Conservation (phyloP, 2,797 vertebrate species). For the Sebastes miniatus region DNA sequence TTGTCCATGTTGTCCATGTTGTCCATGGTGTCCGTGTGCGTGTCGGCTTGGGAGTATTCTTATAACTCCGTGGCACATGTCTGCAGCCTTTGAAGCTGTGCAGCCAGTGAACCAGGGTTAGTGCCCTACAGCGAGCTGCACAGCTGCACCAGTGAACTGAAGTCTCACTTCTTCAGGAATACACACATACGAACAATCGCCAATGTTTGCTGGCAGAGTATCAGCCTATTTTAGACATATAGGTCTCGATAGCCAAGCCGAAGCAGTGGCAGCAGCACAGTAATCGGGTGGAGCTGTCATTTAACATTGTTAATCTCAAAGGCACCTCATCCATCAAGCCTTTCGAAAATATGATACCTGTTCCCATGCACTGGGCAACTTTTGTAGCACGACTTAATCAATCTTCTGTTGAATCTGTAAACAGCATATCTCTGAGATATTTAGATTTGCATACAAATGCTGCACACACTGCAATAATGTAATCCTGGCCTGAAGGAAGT, state of each 20-base stretch:
- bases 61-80: background rate
- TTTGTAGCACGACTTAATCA: constrained; percentile 24
- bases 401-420: constrained; percentile 17
- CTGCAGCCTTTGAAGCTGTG: background rate
- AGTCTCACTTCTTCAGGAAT: background rate
- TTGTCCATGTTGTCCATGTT: too few relatives aligned
- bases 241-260: constrained; percentile 17
- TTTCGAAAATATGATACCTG: constrained; percentile 20
- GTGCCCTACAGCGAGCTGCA: background rate
- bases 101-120: background rate
- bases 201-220: background rate
- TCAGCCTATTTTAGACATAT: constrained; percentile 9
- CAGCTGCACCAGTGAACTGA: background rate
- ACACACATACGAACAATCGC: background rate
- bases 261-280: constrained; percentile 2
- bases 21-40: too few relatives aligned
- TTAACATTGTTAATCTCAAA: constrained; percentile 39
- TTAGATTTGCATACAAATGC: constrained; percentile 21
- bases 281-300: constrained; percentile 49
- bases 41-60: too few relatives aligned
- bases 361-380: background rate
- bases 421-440: constrained; percentile 8
- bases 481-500: background rate
- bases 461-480: background rate
- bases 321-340: constrained; percentile 11